A percentile compares a stretch with the other conserved stretches of the same genome.
Evolutionary conservation across 2,888 invertebrate genomes (phyloP).

Genomic region (Tipula unca): DNA sequence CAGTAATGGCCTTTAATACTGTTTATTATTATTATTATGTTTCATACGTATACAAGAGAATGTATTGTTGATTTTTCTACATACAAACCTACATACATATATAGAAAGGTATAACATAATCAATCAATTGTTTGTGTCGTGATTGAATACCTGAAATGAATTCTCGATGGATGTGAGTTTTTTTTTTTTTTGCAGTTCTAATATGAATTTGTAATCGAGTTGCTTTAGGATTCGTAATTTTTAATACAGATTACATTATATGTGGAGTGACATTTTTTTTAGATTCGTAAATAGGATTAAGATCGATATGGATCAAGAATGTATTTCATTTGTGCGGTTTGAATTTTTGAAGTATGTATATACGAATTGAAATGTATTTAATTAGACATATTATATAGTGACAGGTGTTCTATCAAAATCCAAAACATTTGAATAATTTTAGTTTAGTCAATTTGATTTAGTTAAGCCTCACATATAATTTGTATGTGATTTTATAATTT

Average conservation of each 20-base stretch:
- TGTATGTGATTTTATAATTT: no score
- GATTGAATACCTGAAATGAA: constrained; percentile 2
- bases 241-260: background rate
- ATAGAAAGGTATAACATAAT: background rate
- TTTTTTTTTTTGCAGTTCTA: background rate
- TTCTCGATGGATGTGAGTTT: background rate
- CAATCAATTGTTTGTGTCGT: background rate
- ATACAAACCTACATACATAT: background rate
- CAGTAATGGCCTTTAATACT: no score
- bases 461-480: no score
- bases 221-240: background rate
- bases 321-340: background rate
- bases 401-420: background rate
- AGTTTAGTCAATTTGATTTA: no score
- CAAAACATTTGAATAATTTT: no score
- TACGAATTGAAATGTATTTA: background rate
- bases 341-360: background rate
- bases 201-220: background rate
- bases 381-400: background rate
- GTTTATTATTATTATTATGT: no score
- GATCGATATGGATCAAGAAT: background rate
- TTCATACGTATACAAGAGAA: background rate
- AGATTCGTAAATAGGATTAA: background rate
- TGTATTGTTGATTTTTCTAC: background rate
- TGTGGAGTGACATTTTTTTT: background rate